phyloP scores from a whole-genome alignment of 2,113 vertebrate genomes.

The Platycercus adscitus region DNA sequence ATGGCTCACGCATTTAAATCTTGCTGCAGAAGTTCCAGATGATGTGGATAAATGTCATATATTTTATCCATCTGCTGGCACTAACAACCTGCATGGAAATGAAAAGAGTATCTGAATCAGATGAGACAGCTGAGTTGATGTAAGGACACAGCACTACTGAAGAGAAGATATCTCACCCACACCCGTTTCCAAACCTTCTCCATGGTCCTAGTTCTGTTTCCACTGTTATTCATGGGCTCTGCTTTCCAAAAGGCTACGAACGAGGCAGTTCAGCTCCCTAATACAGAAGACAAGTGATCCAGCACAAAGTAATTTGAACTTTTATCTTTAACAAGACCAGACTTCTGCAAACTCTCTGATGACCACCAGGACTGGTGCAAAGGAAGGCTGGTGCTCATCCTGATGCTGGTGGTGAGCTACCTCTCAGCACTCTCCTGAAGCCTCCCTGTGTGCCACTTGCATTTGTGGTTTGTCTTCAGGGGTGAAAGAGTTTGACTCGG shows the following conservation, averaged over 20 bases:
- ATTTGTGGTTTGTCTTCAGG: background rate
- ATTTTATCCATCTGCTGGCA: constrained; percentile 18
- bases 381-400: background rate
- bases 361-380: background rate
- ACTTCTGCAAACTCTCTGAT: background rate
- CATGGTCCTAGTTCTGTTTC: background rate
- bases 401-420: background rate
- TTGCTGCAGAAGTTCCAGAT: constrained; percentile 22
- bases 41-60: background rate
- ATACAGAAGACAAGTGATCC: background rate
- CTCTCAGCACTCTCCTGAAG: background rate
- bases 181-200: background rate
- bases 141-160: background rate
- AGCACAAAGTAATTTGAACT: background rate
- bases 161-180: background rate
- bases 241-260: background rate
- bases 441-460: background rate
- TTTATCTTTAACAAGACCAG: background rate
- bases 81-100: constrained; percentile 5
- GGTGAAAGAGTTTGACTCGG: background rate
- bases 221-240: background rate
- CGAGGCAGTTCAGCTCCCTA: background rate
- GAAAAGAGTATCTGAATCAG: constrained; percentile 17
- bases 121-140: constrained; percentile 9
- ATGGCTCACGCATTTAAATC: constrained; percentile 24